Evolutionary conservation across 2,797 vertebrate species (phyloP).

Genomic region (Clarias platycephalus): DNA sequence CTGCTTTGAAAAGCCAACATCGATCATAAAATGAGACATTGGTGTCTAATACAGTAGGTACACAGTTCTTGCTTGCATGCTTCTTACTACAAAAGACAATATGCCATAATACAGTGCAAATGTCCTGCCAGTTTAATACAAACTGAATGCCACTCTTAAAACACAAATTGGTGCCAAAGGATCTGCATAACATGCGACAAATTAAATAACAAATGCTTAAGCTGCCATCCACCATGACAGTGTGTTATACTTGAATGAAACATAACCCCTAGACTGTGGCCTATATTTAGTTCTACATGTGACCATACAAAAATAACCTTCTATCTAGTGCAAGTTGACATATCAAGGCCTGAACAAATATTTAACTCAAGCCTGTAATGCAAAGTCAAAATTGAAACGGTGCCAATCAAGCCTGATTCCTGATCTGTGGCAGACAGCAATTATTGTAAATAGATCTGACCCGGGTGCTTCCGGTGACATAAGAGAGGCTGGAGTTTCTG

Average conservation of each 20-base stretch:
- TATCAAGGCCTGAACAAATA: constrained; percentile 15
- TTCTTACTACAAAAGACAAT: background rate
- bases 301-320: constrained; percentile 47
- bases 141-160: background rate
- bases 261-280: constrained; percentile 17
- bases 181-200: background rate
- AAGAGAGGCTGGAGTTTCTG: constrained; percentile 10
- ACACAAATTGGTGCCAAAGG: background rate
- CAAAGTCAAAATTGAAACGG: constrained; percentile 1
- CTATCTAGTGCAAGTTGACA: constrained; percentile 15
- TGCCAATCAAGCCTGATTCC: background rate
- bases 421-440: constrained; percentile 22
- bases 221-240: constrained; percentile 19
- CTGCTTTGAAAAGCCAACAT: background rate
- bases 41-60: background rate
- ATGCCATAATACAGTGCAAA: background rate
- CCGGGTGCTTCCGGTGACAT: constrained; percentile 15
- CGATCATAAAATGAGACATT: background rate
- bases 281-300: constrained; percentile 52
- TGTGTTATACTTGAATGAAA: constrained; percentile 36
- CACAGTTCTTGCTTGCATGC: too few relatives aligned
- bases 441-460: constrained; percentile 31
- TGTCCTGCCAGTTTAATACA: background rate
- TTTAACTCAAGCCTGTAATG: background rate
- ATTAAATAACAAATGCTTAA: constrained; percentile 1